Conservation (phyloP, 1,140 invertebrate genomes). For the Paralvinella palmiformis region DNA sequence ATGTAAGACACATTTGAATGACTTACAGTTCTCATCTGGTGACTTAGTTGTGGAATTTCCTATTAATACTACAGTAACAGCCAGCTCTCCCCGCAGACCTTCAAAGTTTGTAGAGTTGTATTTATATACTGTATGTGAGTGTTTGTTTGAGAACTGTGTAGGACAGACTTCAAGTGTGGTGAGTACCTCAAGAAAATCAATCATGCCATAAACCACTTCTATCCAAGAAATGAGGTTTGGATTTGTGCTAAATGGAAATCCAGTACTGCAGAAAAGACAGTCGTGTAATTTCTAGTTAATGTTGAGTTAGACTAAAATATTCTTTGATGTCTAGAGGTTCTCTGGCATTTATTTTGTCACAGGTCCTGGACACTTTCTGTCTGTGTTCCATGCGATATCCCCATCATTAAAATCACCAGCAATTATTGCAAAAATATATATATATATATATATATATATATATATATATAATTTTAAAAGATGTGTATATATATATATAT, state of each 20-base stretch:
- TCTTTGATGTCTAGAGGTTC: too few species aligned
- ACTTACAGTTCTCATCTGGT: neutral
- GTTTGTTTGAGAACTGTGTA: neutral
- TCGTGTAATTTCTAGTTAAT: neutral
- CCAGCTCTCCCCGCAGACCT: neutral
- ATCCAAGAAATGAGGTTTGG: neutral
- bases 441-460: too few species aligned
- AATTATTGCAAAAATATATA: too few species aligned
- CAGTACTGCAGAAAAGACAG: neutral
- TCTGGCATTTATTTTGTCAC: too few species aligned
- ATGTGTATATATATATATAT: too few species aligned
- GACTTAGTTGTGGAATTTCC: neutral
- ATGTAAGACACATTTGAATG: neutral
- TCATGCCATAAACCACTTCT: neutral
- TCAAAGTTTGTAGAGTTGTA: too few species aligned
- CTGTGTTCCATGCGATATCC: too few species aligned
- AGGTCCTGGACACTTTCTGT: too few species aligned
- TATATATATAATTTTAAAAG: too few species aligned
- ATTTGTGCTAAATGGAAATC: neutral
- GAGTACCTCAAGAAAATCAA: neutral
- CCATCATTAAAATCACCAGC: too few species aligned
- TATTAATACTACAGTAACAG: neutral
- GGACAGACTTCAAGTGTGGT: neutral
- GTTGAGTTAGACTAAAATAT: neutral
- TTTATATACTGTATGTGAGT: neutral